These are phyloP conservation scores for Tiliacea aurago DNA, from an alignment of 2,888 invertebrate species.

Conservation along the genomic window DNA sequence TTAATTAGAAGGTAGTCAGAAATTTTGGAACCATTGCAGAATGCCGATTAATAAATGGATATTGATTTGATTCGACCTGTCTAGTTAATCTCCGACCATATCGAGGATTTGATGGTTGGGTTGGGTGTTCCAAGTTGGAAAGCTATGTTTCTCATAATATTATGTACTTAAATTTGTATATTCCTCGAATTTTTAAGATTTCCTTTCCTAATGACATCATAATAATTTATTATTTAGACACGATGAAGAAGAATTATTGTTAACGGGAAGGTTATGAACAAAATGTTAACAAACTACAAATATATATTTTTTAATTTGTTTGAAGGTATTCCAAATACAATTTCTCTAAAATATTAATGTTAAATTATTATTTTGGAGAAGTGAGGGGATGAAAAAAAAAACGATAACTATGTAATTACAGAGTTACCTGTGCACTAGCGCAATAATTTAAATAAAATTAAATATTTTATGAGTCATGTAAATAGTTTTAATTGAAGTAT, in stretches of 20 bases:
- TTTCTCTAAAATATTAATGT: not conserved
- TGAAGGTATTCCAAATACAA: not conserved
- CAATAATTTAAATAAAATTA: constrained; percentile 56
- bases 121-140: not conserved
- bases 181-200: not conserved
- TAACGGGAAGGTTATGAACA: constrained; percentile 35
- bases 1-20: not conserved
- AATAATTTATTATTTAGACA: not conserved
- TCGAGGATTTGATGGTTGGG: not conserved
- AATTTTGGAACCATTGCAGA: not conserved
- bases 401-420: constrained; percentile 25
- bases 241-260: too few relatives aligned
- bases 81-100: not conserved
- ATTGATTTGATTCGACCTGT: not conserved
- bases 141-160: not conserved
- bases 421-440: constrained; percentile 63
- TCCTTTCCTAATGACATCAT: not conserved
- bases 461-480: constrained; percentile 56
- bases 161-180: not conserved
- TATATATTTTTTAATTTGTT: not conserved
- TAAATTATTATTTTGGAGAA: not conserved
- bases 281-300: constrained; percentile 2
- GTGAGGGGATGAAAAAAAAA: not conserved
- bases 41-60: not conserved
- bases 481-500: constrained; percentile 59